A percentile compares a stretch with the other conserved stretches of the same genome.
These are phyloP conservation scores for Ylistrum balloti DNA, from an alignment of 1,140 invertebrate genomes.

Conservation along the genomic window DNA sequence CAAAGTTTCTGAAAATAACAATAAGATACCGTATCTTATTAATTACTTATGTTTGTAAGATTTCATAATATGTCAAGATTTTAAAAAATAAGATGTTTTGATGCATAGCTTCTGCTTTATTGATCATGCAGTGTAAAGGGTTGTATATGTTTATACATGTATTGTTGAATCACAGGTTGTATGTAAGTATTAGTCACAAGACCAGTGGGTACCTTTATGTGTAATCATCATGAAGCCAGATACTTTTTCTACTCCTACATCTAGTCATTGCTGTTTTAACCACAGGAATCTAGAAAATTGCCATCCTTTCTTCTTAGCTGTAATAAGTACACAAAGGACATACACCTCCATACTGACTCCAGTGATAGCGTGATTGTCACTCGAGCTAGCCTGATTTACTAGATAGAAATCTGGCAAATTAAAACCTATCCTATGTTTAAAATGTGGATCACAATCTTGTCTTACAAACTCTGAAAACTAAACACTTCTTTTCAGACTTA, in stretches of 20 bases:
- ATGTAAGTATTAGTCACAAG: slow-evolving; percentile 2
- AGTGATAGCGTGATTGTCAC: neutral
- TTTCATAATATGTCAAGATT: neutral
- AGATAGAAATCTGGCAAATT: too few species aligned
- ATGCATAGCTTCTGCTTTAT: too few species aligned
- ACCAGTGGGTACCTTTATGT: neutral
- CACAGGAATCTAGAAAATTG: neutral
- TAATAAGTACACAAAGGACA: neutral
- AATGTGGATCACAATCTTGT: neutral
- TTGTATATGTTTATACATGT: neutral
- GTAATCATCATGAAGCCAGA: neutral
- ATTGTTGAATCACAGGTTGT: too few species aligned
- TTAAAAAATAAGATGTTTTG: neutral
- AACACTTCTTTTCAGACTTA: too few species aligned
- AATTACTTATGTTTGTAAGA: too few species aligned
- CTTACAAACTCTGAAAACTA: neutral
- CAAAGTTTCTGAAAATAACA: neutral
- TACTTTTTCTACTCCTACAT: neutral
- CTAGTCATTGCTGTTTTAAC: neutral
- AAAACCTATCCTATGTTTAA: too few species aligned
- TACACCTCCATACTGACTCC: neutral
- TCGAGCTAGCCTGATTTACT: neutral
- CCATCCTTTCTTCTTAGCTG: neutral
- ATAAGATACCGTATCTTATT: too few species aligned
- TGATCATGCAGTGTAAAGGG: neutral